Conservation (phyloP, 2,888 invertebrate species). For the Heterodera filipjevi region DNA sequence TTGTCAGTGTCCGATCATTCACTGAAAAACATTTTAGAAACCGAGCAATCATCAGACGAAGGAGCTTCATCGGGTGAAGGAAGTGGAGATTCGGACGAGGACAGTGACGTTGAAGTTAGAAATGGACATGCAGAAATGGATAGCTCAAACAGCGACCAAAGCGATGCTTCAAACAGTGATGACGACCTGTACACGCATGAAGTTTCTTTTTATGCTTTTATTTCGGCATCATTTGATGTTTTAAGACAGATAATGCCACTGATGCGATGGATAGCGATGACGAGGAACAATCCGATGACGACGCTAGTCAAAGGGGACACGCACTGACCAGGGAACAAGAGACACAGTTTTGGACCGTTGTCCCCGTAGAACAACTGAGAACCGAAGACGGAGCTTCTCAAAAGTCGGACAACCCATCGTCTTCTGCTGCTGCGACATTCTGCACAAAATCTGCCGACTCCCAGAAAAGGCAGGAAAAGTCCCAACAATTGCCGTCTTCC, state of each 20-base stretch:
- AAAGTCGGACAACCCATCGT: neutral
- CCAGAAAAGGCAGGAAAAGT: no score
- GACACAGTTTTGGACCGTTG: neutral
- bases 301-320: neutral
- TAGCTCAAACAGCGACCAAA: neutral
- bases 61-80: neutral
- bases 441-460: neutral
- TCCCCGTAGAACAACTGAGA: neutral
- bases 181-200: neutral
- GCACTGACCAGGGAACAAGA: conserved; percentile 3
- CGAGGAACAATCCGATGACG: neutral
- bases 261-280: conserved; percentile 11
- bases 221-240: no score
- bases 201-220: conserved; percentile 10
- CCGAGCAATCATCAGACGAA: neutral
- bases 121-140: neutral
- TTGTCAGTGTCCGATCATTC: no score
- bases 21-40: no score
- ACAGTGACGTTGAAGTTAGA: neutral
- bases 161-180: conserved; percentile 5
- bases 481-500: neutral
- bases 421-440: neutral
- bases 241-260: neutral
- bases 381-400: neutral
- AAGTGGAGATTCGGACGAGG: conserved; percentile 4